Base-by-base conservation (phyloP, 2,797 vertebrate species). In the Pelodytes ibericus region DNA sequence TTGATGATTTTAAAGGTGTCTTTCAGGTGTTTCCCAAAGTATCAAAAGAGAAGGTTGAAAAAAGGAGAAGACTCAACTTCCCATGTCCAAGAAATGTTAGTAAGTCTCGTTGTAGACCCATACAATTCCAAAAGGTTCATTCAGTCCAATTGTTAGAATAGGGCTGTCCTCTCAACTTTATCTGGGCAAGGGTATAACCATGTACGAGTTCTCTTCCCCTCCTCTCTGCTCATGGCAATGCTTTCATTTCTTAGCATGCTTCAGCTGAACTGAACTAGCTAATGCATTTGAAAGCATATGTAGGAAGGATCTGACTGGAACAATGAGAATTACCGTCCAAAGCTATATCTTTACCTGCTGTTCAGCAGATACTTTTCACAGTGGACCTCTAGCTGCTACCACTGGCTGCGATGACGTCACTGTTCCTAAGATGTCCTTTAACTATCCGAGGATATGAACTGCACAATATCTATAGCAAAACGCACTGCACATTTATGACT, bases 141-240 rank as follows among this genome's bases (percentile, higher is more conserved):
- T 24, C 29, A 72, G 18, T 72, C 56, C 66, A 53, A 63, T 31
- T 71, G 49, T 68, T 44, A 47, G 56, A n/a, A 69, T 33, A 58
- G 62, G 66, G 68, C 61, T 62, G 25, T 36, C 66, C 51, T 53
- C 27, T 27, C 51, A 79, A 79, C 76, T 79, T 79, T 73, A 30
- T 68, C 56, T 53, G 63, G 56, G 41, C 7, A 53, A n/a, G 70
- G 70, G 57, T 53, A 7, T 60, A 41, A 56, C 63, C 39, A 78
- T 47, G 59, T 57, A 56, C 18, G 24, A 71, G 30, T 44, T 26
- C 30, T 30, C 22, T 56, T 41, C 26, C 67, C 69, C 70, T 68
- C 70, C 76, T 72, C 61, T 59, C 44, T 51, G 24, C 41, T 68
- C 44, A 41, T 61, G 16, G 20, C 16, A 22, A 49, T 61, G 41